Base-by-base conservation (phyloP, 2,113 vertebrate species). In the Bagarius yarrelli region DNA sequence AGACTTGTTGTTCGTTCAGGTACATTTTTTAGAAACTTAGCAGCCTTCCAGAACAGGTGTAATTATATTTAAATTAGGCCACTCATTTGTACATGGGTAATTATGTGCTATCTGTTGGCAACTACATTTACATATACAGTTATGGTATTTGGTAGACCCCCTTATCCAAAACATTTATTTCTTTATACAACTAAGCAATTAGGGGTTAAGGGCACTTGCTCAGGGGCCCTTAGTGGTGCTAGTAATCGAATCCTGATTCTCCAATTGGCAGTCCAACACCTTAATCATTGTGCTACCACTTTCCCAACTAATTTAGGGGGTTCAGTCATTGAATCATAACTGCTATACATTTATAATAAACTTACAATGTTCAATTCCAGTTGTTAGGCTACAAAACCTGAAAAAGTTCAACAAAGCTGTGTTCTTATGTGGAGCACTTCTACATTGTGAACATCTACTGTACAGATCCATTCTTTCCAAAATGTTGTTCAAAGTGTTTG, bases 401-500 rank as follows among this genome's bases (percentile, higher is more conserved):
- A 9, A 73, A 32, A 55, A 30, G 8, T 19, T 71, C 5, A 30
- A 23, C 47, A 30, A 14, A n/a, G 1, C 18, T 19, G 27, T 18
- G 21, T 52, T 53, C 15, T 11, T 71, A 32, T 19, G n/a, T 9
- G 52, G 11, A 21, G 25, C 25, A 72, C 69, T 55, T 40, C 40
- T 67, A 16, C 55, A 32, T 25, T 56, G 21, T 73, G 40, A 52
- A 27, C 63, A 82, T 76, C 8, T 44, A 27, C 5, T 61, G 8
- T 71, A 57, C 66, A 79, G 56, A 30, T 53, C 15, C 8, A 52
- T 71, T 27, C 44, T 44, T 73, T 36, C 67, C 36, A 0, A 56
- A 66, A 44, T 16, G 32, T 76, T 69, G 21, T 36, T 16, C 78
- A 61, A 83, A 77, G 79, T 81, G 56, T 81, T 75, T 81, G n/a